Evolutionary conservation across 1,140 invertebrate species (phyloP), one percentile per base, ranked within the genome.

Genomic region (Drosophila ercepeae): DNA sequence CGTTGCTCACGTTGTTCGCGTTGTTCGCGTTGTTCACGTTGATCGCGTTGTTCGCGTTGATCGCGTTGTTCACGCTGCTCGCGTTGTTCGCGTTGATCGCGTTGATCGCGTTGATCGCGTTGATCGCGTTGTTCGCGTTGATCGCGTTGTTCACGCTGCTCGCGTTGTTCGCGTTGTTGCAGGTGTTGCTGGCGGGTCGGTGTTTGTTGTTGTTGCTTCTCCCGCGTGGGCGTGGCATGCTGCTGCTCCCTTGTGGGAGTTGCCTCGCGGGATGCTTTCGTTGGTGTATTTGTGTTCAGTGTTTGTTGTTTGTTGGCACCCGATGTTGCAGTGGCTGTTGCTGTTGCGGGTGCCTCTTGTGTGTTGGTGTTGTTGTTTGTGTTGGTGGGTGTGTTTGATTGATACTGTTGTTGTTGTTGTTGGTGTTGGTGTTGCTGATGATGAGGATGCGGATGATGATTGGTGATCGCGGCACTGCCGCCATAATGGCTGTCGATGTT

Each of bases 181-280:
- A 61, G 41, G 32, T 74, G 52, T 42, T 39, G 78, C 25, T 83
- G 74, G 7, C 52, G 58, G 46, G 21, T 73, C 29, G 60, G 60
- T 21, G 60, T 64, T 18, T 69, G 76, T n/a, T 81, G 75, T 18
- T 74, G 64, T 3, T 67, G 65, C 60, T 59, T 70, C 3, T 75
- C 72, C 44, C 77, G 61, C 14, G 72, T 81, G 44, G 68, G 74
- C 48, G 73, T 78, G 32, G 51, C 78, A 75, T 83, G 81, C 55
- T 71, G 74, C 51, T 70, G 77, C 14, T 79, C 82, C 68, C 68
- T 42, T 34, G 77, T 86, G 55, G 81, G 82, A 48, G 81, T 88
- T 14, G 81, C 69, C 45, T 86, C 82, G n/a, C 77, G 82, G 64
- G 81, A 81, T 27, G 55, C 67, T 53, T 84, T 86, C 4, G 82